These are phyloP conservation scores for Calliopsis andreniformis DNA, from an alignment of 1,140 invertebrate species.

Conservation along the genomic window DNA sequence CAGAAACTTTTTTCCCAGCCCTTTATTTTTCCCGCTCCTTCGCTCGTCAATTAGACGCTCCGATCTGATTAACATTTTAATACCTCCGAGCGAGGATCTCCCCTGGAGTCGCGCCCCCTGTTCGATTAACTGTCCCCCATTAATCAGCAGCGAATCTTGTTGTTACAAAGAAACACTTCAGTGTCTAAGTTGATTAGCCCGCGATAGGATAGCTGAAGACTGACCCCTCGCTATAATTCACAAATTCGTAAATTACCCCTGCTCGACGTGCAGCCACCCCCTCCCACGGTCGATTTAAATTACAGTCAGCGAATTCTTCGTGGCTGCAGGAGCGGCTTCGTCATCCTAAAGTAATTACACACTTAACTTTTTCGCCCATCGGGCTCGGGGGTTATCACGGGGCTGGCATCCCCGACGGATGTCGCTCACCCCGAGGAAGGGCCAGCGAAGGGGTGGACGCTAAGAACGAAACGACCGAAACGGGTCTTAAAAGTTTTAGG, in stretches of 20 bases:
- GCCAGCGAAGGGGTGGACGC: slow-evolving; percentile 30
- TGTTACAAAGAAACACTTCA: too few relatives aligned
- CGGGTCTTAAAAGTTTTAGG: slow-evolving; percentile 69
- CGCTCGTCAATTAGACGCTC: slow-evolving; percentile 54
- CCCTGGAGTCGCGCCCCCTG: not conserved
- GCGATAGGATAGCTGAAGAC: not conserved
- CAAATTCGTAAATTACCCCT: slow-evolving; percentile 26
- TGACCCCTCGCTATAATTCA: not conserved
- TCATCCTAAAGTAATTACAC: slow-evolving; percentile 78
- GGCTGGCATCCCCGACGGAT: slow-evolving; percentile 61
- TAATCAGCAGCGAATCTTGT: not conserved
- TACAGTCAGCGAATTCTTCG: slow-evolving; percentile 67
- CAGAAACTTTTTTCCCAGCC: slow-evolving; percentile 58
- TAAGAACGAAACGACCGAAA: slow-evolving; percentile 68
- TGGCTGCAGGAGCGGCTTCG: slow-evolving; percentile 66
- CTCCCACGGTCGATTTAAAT: slow-evolving; percentile 52
- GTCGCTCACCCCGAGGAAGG: slow-evolving; percentile 54
- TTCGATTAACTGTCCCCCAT: slow-evolving; percentile 13
- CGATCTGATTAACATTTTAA: slow-evolving; percentile 61
- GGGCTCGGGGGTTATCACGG: slow-evolving; percentile 72
- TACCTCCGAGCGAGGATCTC: slow-evolving; percentile 20
- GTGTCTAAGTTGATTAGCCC: not conserved
- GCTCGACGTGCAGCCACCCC: not conserved
- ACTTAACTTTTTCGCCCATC: slow-evolving; percentile 75
- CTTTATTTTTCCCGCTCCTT: slow-evolving; percentile 23